These are phyloP conservation scores for Neosilurus mollespiculum DNA, from an alignment of 2,797 vertebrate species.

Conservation along the genomic window DNA sequence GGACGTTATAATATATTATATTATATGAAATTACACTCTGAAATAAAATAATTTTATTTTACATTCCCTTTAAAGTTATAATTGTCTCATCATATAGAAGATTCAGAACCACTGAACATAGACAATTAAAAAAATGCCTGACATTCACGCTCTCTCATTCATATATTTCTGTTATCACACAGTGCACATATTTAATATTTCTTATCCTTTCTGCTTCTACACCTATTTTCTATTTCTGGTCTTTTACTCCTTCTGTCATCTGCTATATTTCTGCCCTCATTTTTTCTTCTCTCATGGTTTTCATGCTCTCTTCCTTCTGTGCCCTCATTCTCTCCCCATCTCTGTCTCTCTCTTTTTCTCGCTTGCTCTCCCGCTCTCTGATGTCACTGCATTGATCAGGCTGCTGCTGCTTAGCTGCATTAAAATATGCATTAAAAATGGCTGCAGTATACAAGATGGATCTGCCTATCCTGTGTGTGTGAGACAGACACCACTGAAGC, in stretches of 20 bases:
- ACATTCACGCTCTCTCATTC: conserved; percentile 13
- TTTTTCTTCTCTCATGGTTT: conserved; percentile 4
- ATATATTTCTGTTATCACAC: background rate
- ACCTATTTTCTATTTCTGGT: background rate
- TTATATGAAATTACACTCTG: background rate
- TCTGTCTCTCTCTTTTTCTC: conserved; percentile 4
- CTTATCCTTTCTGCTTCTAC: background rate
- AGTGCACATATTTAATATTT: background rate
- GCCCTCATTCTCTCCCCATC: background rate
- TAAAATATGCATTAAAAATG: conserved; percentile 28
- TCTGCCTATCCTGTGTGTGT: conserved; percentile 9
- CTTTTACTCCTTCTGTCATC: conserved; percentile 14
- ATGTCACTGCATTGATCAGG: conserved; percentile 3
- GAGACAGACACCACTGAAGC: conserved; percentile 46
- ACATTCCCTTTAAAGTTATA: conserved; percentile 58
- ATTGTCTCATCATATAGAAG: background rate
- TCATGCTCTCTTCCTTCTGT: background rate
- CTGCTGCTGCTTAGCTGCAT: conserved; percentile 9
- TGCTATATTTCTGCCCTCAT: background rate
- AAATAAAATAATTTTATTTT: background rate
- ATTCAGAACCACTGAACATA: background rate
- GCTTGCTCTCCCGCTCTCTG: conserved; percentile 7
- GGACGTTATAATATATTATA: background rate
- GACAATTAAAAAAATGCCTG: conserved; percentile 7
- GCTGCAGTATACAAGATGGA: background rate